phyloP scores from a whole-genome alignment of 2,113 vertebrate genomes.

The Lichenostomus cassidix region DNA sequence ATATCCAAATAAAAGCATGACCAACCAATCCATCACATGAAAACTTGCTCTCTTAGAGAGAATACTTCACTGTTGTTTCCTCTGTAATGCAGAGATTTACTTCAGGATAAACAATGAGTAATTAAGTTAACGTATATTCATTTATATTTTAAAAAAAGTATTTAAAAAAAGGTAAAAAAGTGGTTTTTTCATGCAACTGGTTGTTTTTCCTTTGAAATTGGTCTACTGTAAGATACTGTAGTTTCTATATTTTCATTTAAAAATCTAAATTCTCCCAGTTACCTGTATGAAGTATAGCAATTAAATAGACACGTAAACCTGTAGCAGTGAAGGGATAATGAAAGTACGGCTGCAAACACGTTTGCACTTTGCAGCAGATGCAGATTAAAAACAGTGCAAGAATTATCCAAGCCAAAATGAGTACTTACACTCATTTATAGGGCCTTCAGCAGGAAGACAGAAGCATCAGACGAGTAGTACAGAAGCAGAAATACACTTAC shows the following conservation, averaged over 20 bases:
- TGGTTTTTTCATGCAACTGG: rapidly evolving
- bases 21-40: background rate
- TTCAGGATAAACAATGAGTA: background rate
- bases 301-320: background rate
- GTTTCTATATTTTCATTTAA: background rate
- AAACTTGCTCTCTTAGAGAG: background rate
- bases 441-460: background rate
- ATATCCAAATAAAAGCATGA: background rate
- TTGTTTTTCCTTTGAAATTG: background rate
- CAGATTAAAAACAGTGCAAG: background rate
- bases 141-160: background rate
- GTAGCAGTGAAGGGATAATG: background rate
- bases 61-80: background rate
- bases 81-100: background rate
- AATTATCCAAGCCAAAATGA: background rate
- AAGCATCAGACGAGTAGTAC: background rate
- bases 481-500: background rate
- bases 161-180: background rate
- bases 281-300: background rate
- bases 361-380: background rate
- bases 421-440: background rate
- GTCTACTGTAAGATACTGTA: rapidly evolving
- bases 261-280: background rate
- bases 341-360: background rate
- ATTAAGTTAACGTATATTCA: background rate